Conservation (phyloP, 2,113 vertebrate genomes). For the Tachysurus vachellii region DNA sequence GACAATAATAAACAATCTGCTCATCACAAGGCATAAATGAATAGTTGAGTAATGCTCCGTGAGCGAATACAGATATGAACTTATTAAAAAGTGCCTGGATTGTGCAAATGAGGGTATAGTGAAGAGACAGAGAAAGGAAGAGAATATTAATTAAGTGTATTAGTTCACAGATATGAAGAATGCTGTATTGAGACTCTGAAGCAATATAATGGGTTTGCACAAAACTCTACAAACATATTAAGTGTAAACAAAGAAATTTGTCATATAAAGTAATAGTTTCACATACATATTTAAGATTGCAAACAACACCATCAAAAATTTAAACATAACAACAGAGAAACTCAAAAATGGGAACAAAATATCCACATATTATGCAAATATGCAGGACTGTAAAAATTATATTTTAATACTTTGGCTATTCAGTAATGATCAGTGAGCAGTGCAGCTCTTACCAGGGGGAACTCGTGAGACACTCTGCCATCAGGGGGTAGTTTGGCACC, state of each 20-base stretch:
- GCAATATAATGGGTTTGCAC: slow-evolving; percentile 18
- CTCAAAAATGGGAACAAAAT: background rate
- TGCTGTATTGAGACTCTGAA: slow-evolving; percentile 24
- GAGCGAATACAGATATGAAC: background rate
- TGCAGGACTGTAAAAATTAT: slow-evolving; percentile 8
- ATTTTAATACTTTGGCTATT: background rate
- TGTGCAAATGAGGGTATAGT: background rate
- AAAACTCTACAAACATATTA: slow-evolving; percentile 33
- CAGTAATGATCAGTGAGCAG: slow-evolving; percentile 16
- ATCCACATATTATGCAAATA: background rate
- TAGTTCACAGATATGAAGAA: slow-evolving; percentile 31
- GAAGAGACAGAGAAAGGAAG: slow-evolving; percentile 3
- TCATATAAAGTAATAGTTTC: background rate
- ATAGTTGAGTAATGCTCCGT: background rate
- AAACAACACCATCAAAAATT: background rate
- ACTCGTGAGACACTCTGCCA: slow-evolving; percentile 88
- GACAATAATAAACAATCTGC: background rate
- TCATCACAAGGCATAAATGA: background rate
- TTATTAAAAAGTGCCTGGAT: background rate
- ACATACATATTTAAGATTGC: background rate
- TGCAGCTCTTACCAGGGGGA: slow-evolving; percentile 79
- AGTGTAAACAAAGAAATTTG: background rate
- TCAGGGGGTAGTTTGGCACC: slow-evolving; percentile 93
- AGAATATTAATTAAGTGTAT: slow-evolving; percentile 65
- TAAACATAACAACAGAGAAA: background rate